Percentiles rank a stretch among this genome's conserved stretches.
These are phyloP conservation scores for Nautilus pompilius DNA, from an alignment of 1,140 invertebrate genomes.

Conservation along the genomic window DNA sequence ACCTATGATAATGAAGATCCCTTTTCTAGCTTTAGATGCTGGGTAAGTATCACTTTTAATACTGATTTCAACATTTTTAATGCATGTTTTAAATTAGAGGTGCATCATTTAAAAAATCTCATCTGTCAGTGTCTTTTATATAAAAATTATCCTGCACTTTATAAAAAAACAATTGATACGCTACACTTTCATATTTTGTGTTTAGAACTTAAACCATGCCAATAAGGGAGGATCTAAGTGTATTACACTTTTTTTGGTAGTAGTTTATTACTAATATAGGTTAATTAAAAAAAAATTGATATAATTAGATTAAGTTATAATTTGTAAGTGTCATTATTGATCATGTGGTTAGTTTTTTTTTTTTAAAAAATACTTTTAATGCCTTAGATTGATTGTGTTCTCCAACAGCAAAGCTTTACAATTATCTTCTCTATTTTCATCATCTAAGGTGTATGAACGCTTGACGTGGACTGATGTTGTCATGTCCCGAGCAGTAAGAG, in stretches of 20 bases:
- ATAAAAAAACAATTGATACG: too few species aligned
- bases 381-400: too few species aligned
- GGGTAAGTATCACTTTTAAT: conserved; percentile 62
- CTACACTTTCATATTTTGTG: too few species aligned
- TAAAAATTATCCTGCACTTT: too few species aligned
- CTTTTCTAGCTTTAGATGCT: conserved; percentile 92
- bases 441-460: conserved; percentile 77
- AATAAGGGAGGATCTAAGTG: too few species aligned
- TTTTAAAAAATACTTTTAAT: too few species aligned
- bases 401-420: background rate
- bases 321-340: background rate
- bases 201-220: too few species aligned
- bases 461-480: conserved; percentile 86
- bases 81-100: background rate
- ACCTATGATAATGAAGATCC: conserved; percentile 96
- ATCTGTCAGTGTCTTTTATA: too few species aligned
- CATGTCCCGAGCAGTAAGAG: conserved; percentile 86
- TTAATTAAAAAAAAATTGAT: background rate
- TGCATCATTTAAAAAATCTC: too few species aligned
- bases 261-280: too few species aligned
- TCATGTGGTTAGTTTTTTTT: background rate
- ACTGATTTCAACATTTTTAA: background rate
- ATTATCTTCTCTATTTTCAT: background rate
- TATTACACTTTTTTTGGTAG: too few species aligned
- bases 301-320: background rate